A percentile compares a stretch with the other conserved stretches of the same genome.
Evolutionary conservation across 2,113 vertebrate genomes (phyloP).

Genomic region (zebrafish (Danio rerio)): DNA sequence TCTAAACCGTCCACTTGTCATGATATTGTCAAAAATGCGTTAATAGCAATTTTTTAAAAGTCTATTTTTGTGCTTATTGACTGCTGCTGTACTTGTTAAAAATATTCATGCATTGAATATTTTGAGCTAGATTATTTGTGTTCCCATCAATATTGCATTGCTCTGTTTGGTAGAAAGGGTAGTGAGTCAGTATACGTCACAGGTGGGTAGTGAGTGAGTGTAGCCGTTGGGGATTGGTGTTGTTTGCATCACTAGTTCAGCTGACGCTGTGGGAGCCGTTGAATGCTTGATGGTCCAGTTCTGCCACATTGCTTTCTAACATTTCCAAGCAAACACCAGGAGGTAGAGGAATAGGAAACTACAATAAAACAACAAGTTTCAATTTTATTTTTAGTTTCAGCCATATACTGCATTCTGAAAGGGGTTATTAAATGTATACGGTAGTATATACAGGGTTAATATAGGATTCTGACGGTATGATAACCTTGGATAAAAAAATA

Average conservation of each 20-base stretch:
- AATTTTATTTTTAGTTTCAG: background rate
- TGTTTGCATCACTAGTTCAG: constrained; percentile 16
- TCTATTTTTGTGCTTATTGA: background rate
- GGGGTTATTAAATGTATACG: too few relatives aligned
- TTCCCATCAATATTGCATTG: background rate
- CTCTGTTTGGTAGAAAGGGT: background rate
- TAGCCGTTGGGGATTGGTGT: constrained; percentile 12
- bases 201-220: background rate
- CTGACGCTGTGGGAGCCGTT: constrained; percentile 17
- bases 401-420: too few relatives aligned
- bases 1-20: background rate
- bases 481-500: too few relatives aligned
- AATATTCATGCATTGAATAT: background rate
- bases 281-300: constrained; percentile 68
- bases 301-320: constrained; percentile 49
- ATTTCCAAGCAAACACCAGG: constrained; percentile 7
- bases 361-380: constrained; percentile 10
- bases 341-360: background rate
- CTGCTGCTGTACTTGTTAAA: background rate
- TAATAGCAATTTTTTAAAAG: background rate
- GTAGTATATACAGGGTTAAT: too few relatives aligned
- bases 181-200: background rate
- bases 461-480: too few relatives aligned
- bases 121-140: background rate
- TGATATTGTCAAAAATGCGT: background rate